Base-by-base conservation (phyloP, 2,888 invertebrate genomes). In the Xestia sexstrigata region DNA sequence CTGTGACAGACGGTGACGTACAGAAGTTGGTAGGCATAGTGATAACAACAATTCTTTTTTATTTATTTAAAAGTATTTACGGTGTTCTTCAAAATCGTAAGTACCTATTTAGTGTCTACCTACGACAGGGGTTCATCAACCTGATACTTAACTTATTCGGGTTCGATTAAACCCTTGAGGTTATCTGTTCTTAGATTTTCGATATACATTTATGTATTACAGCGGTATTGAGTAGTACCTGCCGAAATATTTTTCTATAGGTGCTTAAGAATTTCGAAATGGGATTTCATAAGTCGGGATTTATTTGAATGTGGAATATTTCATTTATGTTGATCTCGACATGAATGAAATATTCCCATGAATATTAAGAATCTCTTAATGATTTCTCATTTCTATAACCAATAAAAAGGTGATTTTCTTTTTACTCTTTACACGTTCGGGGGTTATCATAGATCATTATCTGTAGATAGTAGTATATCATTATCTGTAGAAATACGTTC, bases 1-100 rank as follows among this genome's bases (percentile, higher is more conserved):
- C 80, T 42, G 47, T 65, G 52, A 55, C 71, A 55, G 71, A 55
- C 30, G 47, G 15, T 79, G 63, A 71, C 30, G 63, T 71, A 79
- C 55, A 39, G 9, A 39, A 20, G 20, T 6, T 52, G 11, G 49
- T 17, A 2, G 42, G 42, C 35, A 35, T 35, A 35, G 35, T 35
- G 35, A 35, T 35, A 35, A 35, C 35, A 35, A 35, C 4, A 35
- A 35, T 35, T 35, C 35, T 35, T 35, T 5, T 35, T 5, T 35
- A 4, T 35, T 35, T 35, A 0, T 5, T 35, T 35, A 4, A 1
- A 35, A 35, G 35, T 35, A 35, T 35, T 35, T 35, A 35, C 3
- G 35, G 35, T 35, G 3, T 35, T 35, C 35, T 35, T 35, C 35
- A 35, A 35, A 35, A 35, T 35, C 35, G 35, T 35, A 35, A 3